Base-by-base conservation (phyloP, 1,140 invertebrate species). In the Melipona quadrifasciata region DNA sequence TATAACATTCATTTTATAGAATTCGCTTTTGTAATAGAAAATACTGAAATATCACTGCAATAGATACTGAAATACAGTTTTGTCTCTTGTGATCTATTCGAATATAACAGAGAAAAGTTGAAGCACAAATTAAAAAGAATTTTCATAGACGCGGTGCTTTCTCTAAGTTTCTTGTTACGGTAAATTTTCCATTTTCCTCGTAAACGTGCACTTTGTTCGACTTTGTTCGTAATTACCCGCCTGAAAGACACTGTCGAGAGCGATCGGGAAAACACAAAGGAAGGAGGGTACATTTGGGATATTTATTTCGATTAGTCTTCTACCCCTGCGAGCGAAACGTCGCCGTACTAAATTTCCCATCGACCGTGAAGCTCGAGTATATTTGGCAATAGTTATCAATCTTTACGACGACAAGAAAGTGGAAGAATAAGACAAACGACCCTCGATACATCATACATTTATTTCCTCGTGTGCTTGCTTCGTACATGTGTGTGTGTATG, bases 371-470 rank as follows among this genome's bases (percentile, higher is more conserved):
- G 67, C 67, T 11, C 39, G 31, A 6, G 21, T 71, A 47, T n/a
- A 71, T 71, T 71, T 12, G 39, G 14, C n/a, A 71, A 47, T 31
- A 47, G 68, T 70, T 70, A 70, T 70, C 39, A 39, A 70, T 71
- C 39, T 71, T 47, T 71, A 47, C 14, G 24, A 71, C n/a, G 68
- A 71, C 24, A 47, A 14, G 12, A 16, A n/a, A 47, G 31, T 39
- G 17, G 16, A 71, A 71, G 68, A 47, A 71, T n/a, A 21, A 47
- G 47, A 70, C 24, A 47, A 70, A n/a, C 34, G 39, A 68, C 27
- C 10, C 16, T 11, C 67, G 11, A 71, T 71, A n/a, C 14, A 71
- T 71, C 68, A 16, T 70, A 39, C 1, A 1, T 11, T 70, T 39
- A 1, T 39, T n/a, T n/a, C 10, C 67, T 70, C 24, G 1, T 17